Evolutionary conservation across 2,888 invertebrate genomes (phyloP).

Genomic region (Chorisops tibialis): DNA sequence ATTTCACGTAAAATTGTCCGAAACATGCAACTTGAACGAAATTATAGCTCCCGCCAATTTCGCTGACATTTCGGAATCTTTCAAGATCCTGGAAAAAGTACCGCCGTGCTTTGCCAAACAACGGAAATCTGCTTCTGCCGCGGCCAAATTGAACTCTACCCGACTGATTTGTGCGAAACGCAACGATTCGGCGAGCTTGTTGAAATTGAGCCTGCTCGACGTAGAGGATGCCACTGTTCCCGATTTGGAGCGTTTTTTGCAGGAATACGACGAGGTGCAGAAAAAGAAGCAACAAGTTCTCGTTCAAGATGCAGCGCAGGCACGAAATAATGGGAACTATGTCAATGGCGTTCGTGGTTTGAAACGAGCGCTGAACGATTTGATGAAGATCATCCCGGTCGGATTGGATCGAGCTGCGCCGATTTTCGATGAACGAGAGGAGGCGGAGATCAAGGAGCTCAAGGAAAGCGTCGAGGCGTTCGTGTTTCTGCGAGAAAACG

Average conservation of each 20-base stretch:
- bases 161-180: too few relatives aligned
- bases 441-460: neutral
- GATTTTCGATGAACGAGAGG: neutral
- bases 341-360: neutral
- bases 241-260: neutral
- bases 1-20: neutral
- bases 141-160: neutral
- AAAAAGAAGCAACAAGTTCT: neutral
- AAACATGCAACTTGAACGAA: neutral
- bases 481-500: conserved; percentile 12
- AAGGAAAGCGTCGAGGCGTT: conserved; percentile 6
- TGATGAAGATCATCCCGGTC: conserved; percentile 10
- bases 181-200: too few relatives aligned
- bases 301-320: neutral
- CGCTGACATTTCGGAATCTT: neutral
- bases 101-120: neutral
- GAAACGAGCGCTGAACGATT: neutral
- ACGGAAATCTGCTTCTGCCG: neutral
- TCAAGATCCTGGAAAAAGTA: conserved; percentile 3
- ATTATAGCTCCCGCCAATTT: neutral
- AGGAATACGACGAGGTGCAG: neutral
- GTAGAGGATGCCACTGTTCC: neutral
- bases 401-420: neutral
- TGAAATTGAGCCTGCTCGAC: neutral
- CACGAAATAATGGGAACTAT: neutral